Evolutionary conservation across 1,140 invertebrate species (phyloP), one percentile per base, ranked within the genome.

Genomic region (Drosophila albomicans): DNA sequence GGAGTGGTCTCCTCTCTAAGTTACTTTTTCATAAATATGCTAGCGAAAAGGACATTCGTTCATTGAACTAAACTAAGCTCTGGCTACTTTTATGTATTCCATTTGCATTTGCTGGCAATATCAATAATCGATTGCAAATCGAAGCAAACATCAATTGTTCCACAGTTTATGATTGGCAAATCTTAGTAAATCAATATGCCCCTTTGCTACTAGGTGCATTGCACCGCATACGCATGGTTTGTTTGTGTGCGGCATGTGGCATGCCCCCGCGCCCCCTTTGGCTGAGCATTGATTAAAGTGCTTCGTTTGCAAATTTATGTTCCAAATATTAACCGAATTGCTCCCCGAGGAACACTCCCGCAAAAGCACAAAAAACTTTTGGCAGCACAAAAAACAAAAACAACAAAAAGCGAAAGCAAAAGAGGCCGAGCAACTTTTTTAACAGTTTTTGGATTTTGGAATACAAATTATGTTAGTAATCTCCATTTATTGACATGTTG

Each of bases 401-500:
- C 20, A 65, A 68, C 1, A 20, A 78, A 75, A 30, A 49, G 52
- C 52, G 67, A 82, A 73, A 25, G 20, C 20, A 74, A 78, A 41
- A 54, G 65, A 61, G 71, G 69, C 64, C 76, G 51, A 86, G 63
- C 67, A 89, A 89, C 85, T 89, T 89, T 87, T 88, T 89, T 76
- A 88, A 85, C 85, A 89, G 78, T 89, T 88, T 82, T 88, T 85
- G 85, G 81, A 85, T 89, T 88, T 88, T 85, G 86, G 85, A 85
- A 88, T 88, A 88, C 85, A 88, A 89, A 88, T 89, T 88, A 85
- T 88, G 85, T 81, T 85, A 78, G 85, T 88, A 88, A 88, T 88
- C 85, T 88, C 86, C 87, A 88, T 88, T 89, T 89, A 88, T 88
- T 88, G 85, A 88, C 64, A 78, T 78, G 58, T 78, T 77, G 38